Evolutionary conservation across 2,888 invertebrate genomes (phyloP), one percentile per base, ranked within the genome.

Genomic region (Cataglyphis altisquamis): DNA sequence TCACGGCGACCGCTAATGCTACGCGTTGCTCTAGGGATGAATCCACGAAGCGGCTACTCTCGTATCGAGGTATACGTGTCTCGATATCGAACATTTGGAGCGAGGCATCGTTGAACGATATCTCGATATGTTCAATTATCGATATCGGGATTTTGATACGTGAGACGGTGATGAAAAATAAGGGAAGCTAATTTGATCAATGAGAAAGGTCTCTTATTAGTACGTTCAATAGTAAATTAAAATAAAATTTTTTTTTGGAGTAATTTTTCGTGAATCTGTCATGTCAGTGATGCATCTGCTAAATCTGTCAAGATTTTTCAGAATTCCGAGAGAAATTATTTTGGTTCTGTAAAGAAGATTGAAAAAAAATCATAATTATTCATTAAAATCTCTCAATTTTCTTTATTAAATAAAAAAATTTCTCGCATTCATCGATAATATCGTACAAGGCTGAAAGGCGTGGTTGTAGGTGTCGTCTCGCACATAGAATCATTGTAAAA

Each of bases 1-100:
- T 91, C 91, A 92, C 57, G 74, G 12, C 60, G 41, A 60, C 73
- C 41, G 18, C 60, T 66, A 88, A 86, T 64, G 67, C 68, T 52
- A 18, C 48, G 18, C 48, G 68, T 32, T 32, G 48, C 18, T 8
- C 74, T 73, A 73, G 74, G 75, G 45, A 73, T 32, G 48, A n/a
- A 75, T n/a, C 18, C 21, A 70, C 73, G 57, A 60, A 21, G 25
- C n/a, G 2, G 32, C 5, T 3, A 15, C 3, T n/a, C 45, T n/a
- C 60, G 45, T 57, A 73, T 80, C 78, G 77, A 78, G 41, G 4
- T 18, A 5, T 45, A 45, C 15, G 18, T 45, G 18, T 45, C 18
- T 41, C 15, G 29, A 10, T 41, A 10, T 70, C 75, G 52, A 77
- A 6, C 36, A 21, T 25, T 12, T 8, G 1, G 12, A 18, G 8